Evolutionary conservation across 2,113 vertebrate species (phyloP), one percentile per base, ranked within the genome.

Genomic region (Crypturellus undulatus): DNA sequence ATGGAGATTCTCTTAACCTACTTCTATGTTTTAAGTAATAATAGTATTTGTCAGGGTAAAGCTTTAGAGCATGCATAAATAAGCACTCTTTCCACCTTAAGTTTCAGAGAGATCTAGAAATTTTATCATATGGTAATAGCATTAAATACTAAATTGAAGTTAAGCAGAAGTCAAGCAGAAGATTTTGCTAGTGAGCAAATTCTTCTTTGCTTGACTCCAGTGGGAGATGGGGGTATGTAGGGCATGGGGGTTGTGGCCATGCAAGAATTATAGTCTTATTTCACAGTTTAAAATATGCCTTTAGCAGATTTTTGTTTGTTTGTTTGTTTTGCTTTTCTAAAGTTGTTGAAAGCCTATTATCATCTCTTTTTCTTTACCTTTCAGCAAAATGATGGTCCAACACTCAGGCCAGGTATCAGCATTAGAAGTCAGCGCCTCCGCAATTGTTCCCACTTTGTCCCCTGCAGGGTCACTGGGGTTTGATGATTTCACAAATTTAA

Each of bases 351-450:
- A 93, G 45, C 65, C 36, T 95, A 32, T 82, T 83, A 34, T 90
- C 73, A 28, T 93, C 26, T 69, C 4, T 96, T 10, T 85, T 91
- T 97, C 94, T 94, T 97, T 92, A 9, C 54, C 89, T 98, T 98
- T 96, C 97, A 98, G 98, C 97, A 98, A 98, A 98, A 99, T 99
- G 99, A 99, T 99, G 99, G 98, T 99, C 96, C 99, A 99, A 96
- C 98, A 99, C 97, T 93, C 98, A 45, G 98, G 98, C 86, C 98
- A 98, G 89, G 97, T 98, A 88, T 97, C 98, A 86, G 98, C 99
- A 77, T 98, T 98, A 10, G 99, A 99, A 97, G 98, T 99, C 98
- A 99, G 99, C 89, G 98, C 98, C 40, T 98, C 99, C 4, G 99
- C 99, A 91, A 96, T 99, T 91, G 98, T 99, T 28, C 99, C 99